Conservation (phyloP, 23 tunicate genomes). For the Ascidia mentula region DNA sequence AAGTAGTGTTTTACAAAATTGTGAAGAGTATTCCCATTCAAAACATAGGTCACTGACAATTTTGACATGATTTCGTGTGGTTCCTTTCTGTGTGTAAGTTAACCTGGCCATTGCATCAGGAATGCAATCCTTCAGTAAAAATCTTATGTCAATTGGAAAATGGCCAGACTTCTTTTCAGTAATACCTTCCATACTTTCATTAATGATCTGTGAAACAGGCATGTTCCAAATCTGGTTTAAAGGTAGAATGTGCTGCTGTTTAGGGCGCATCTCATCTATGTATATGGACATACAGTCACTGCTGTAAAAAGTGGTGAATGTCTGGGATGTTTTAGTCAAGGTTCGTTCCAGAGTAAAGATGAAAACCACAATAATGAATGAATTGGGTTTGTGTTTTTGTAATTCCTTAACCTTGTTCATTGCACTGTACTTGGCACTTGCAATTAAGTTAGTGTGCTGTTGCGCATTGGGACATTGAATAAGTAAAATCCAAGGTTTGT, state of each 20-base stretch:
- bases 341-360: conserved; percentile 37
- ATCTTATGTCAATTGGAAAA: not conserved
- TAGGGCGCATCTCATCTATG: conserved; percentile 52
- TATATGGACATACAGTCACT: conserved; percentile 22
- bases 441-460: conserved; percentile 19
- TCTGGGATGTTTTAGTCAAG: not conserved
- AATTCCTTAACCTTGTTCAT: conserved; percentile 48
- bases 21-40: not conserved
- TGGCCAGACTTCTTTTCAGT: not conserved
- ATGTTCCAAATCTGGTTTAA: conserved; percentile 3
- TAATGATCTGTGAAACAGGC: conserved; percentile 8
- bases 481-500: conserved; percentile 20
- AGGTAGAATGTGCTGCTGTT: conserved; percentile 16
- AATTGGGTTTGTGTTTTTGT: not conserved
- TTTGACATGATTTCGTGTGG: not conserved
- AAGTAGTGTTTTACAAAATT: not conserved
- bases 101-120: conserved; percentile 50
- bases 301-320: conserved; percentile 37
- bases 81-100: not conserved
- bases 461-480: conserved; percentile 64
- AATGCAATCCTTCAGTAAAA: conserved; percentile 33
- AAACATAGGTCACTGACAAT: not conserved
- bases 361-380: conserved; percentile 21
- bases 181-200: not conserved
- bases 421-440: conserved; percentile 61